Conservation (phyloP, 92 coral and sea anemone genomes). For the Umimayanthus chanpuru region DNA sequence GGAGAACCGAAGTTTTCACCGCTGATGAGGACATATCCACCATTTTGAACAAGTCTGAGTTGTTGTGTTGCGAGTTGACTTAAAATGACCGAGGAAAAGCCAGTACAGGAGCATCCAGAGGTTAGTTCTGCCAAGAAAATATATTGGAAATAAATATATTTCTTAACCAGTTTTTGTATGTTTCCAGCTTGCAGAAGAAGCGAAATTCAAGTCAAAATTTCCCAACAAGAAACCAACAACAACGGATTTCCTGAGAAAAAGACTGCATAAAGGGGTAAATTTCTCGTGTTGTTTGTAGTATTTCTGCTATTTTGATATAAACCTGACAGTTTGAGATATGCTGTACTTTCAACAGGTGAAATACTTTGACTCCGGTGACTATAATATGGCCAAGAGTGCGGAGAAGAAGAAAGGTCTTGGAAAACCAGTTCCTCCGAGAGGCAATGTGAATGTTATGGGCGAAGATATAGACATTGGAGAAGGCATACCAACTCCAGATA, state of each 20-base stretch:
- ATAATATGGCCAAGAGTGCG: slow-evolving; percentile 91
- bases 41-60: not conserved
- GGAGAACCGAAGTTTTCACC: not conserved
- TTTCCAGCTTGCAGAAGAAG: slow-evolving; percentile 85
- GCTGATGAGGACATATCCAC: not conserved
- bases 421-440: slow-evolving; percentile 54
- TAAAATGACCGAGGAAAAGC: slow-evolving; percentile 34
- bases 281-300: not conserved
- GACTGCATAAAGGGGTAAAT: slow-evolving; percentile 91
- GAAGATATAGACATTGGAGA: slow-evolving; percentile 83
- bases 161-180: not conserved
- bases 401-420: slow-evolving; percentile 78
- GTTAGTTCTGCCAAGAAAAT: not conserved
- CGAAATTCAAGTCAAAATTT: slow-evolving; percentile 84
- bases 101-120: slow-evolving; percentile 29
- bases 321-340: not conserved
- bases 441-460: slow-evolving; percentile 62
- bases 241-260: slow-evolving; percentile 82
- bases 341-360: slow-evolving; percentile 70
- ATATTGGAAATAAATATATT: not conserved
- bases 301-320: not conserved
- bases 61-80: not conserved
- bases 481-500: slow-evolving; percentile 97
- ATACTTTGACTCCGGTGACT: slow-evolving; percentile 98
- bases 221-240: slow-evolving; percentile 88